A percentile compares a stretch with the other conserved stretches of the same genome.
These are phyloP conservation scores for Neolamprologus hecqui DNA, from an alignment of 2,113 vertebrate species.

Conservation along the genomic window DNA sequence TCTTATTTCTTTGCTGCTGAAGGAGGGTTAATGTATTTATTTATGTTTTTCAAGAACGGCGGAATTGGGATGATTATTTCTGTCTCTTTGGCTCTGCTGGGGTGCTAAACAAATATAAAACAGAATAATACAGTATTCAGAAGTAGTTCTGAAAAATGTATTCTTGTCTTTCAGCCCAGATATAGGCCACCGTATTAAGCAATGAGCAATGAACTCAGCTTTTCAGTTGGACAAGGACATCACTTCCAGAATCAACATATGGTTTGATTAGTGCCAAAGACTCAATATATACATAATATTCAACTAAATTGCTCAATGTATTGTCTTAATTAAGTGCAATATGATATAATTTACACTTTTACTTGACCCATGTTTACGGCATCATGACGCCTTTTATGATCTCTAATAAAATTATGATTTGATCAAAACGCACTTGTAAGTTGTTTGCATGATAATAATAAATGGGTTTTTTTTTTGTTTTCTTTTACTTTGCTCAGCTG, in stretches of 20 bases:
- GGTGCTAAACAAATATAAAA: background rate
- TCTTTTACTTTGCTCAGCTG: background rate
- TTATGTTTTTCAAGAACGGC: background rate
- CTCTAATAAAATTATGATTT: background rate
- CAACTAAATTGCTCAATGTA: background rate
- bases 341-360: background rate
- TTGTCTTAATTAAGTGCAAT: constrained; percentile 36
- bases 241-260: constrained; percentile 46
- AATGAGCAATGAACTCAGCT: constrained; percentile 61
- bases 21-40: background rate
- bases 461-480: background rate
- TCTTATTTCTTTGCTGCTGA: background rate
- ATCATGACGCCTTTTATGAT: background rate
- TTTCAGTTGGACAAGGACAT: constrained; percentile 57
- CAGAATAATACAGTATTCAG: background rate
- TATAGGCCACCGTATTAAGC: constrained; percentile 70
- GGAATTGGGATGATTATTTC: background rate
- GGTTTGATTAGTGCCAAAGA: constrained; percentile 43
- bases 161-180: constrained; percentile 77
- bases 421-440: background rate
- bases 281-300: background rate
- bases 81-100: constrained; percentile 15
- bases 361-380: background rate
- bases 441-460: background rate
- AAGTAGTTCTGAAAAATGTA: constrained; percentile 41